Conservation (phyloP, 2,113 vertebrate genomes). For the Cottus gobio region DNA sequence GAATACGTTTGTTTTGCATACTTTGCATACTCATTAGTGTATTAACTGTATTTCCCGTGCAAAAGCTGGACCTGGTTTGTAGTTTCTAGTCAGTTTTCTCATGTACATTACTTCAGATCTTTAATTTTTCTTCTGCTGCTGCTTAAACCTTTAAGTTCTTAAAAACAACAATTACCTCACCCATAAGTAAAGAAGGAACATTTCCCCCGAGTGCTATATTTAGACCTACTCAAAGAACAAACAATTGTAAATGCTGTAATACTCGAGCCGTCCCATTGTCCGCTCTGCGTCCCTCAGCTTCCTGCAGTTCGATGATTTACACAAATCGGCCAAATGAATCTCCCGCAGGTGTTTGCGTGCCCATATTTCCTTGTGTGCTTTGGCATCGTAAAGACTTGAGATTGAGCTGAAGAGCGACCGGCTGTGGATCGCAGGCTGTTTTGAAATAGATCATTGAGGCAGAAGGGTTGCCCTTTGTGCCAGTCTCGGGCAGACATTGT, state of each 20-base stretch:
- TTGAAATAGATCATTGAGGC: conserved; percentile 32
- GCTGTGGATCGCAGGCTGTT: conserved; percentile 8
- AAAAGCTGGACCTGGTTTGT: neutral
- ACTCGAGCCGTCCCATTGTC: conserved; percentile 42
- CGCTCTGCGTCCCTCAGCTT: conserved; percentile 33
- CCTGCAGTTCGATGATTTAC: conserved; percentile 20
- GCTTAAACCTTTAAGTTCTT: conserved; percentile 26
- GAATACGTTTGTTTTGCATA: conserved; percentile 23
- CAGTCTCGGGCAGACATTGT: conserved; percentile 29
- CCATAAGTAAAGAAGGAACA: conserved; percentile 22
- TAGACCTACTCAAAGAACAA: conserved; percentile 43
- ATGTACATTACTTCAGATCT: neutral
- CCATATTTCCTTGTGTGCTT: conserved; percentile 14
- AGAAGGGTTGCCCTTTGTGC: conserved; percentile 48
- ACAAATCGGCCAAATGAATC: conserved; percentile 3
- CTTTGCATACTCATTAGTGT: conserved; percentile 6
- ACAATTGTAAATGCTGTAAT: conserved; percentile 48
- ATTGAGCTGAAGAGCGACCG: conserved; percentile 1
- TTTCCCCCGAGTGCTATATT: conserved; percentile 61
- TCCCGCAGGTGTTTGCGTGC: conserved; percentile 30
- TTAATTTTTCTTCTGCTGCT: neutral
- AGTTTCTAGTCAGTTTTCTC: neutral
- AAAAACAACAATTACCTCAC: conserved; percentile 48
- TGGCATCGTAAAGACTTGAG: neutral
- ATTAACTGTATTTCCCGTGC: neutral